Evolutionary conservation across 2,113 vertebrate genomes (phyloP).

Genomic region (Nothocercus nigrocapillus): DNA sequence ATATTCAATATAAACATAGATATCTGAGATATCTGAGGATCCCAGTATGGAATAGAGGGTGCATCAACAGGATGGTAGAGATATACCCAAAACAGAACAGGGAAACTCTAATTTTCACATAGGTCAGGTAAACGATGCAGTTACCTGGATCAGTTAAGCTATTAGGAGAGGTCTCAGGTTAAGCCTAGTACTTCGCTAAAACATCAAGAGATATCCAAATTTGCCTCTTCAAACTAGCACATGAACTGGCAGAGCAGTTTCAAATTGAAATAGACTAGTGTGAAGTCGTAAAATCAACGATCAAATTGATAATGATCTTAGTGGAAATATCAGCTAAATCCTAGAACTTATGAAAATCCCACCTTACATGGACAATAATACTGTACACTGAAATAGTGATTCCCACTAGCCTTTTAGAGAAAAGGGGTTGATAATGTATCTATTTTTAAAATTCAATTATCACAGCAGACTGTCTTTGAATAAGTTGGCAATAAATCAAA

Average conservation of each 20-base stretch:
- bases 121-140: neutral
- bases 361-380: neutral
- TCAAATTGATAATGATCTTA: neutral
- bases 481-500: constrained; percentile 21
- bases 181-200: neutral
- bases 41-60: neutral
- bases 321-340: neutral
- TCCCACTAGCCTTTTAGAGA: neutral
- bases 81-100: neutral
- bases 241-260: neutral
- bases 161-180: neutral
- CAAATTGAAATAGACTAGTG: neutral
- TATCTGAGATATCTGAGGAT: neutral
- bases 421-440: neutral
- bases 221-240: neutral
- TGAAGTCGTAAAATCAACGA: neutral
- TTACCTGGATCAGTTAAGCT: neutral
- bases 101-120: neutral
- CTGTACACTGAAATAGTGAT: neutral
- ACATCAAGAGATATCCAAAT: neutral
- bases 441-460: constrained; percentile 29
- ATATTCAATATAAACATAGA: neutral
- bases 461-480: neutral
- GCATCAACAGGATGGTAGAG: neutral
- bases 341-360: neutral